Evolutionary conservation across 2,888 invertebrate species (phyloP).

Genomic region (Toxonevra muliebris): DNA sequence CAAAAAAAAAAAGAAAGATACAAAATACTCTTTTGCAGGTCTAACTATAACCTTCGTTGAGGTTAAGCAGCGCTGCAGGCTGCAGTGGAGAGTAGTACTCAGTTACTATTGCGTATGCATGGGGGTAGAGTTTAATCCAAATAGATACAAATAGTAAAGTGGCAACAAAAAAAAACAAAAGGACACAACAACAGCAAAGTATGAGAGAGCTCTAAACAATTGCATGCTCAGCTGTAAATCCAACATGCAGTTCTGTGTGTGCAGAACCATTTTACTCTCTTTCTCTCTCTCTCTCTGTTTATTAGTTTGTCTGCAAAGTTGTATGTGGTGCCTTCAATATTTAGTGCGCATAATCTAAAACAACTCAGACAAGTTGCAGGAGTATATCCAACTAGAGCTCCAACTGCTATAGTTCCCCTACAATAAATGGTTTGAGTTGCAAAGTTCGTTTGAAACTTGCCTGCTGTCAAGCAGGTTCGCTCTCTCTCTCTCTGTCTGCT

Average conservation of each 20-base stretch:
- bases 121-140: slow-evolving; percentile 10
- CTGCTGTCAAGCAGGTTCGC: background rate
- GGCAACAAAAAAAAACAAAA: slow-evolving; percentile 6
- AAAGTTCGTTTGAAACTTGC: background rate
- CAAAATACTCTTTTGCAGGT: no score
- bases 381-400: slow-evolving; percentile 3
- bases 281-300: background rate
- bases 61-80: slow-evolving; percentile 38
- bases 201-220: background rate
- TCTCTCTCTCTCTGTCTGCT: background rate
- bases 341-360: slow-evolving; percentile 35
- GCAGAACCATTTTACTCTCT: slow-evolving; percentile 6
- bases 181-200: slow-evolving; percentile 17
- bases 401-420: slow-evolving; percentile 11
- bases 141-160: slow-evolving; percentile 24
- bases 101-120: no score
- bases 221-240: slow-evolving; percentile 6
- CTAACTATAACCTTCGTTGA: slow-evolving; percentile 43
- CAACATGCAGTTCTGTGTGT: slow-evolving; percentile 16
- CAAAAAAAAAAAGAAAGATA: no score
- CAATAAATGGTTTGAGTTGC: background rate
- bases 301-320: slow-evolving; percentile 12
- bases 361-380: slow-evolving; percentile 40
- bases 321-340: background rate
- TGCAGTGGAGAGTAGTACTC: slow-evolving; percentile 1